Conservation (phyloP, 2,888 invertebrate genomes). For the Oasisia sp. region DNA sequence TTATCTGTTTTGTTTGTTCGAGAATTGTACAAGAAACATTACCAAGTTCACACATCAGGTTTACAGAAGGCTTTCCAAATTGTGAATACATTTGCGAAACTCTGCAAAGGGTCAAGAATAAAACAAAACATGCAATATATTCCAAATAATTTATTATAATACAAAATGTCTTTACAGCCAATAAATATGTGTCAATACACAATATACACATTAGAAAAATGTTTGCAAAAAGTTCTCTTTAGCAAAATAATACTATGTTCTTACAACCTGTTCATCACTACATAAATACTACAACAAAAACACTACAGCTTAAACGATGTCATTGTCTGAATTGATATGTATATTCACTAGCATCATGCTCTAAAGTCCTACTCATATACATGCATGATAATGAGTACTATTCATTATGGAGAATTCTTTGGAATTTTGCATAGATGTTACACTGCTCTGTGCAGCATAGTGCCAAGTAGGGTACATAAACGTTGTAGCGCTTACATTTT, state of each 20-base stretch:
- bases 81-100: neutral
- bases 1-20: too few relatives aligned
- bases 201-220: neutral
- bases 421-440: too few relatives aligned
- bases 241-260: neutral
- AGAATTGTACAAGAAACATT: neutral
- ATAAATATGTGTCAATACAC: neutral
- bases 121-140: neutral
- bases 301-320: neutral
- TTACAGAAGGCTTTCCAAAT: neutral
- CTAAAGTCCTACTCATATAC: neutral
- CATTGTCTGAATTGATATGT: neutral
- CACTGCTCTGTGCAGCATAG: too few relatives aligned
- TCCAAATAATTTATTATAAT: neutral
- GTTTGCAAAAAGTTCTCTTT: neutral
- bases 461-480: too few relatives aligned
- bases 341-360: constrained; percentile 1
- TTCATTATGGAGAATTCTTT: too few relatives aligned
- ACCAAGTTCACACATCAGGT: neutral
- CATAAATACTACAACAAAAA: neutral
- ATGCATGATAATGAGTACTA: neutral
- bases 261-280: neutral
- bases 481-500: too few relatives aligned
- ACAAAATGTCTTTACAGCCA: neutral
- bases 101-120: neutral